These are phyloP conservation scores for Epizoanthus rinbou DNA, from an alignment of 92 coral and sea anemone species.

Conservation along the genomic window DNA sequence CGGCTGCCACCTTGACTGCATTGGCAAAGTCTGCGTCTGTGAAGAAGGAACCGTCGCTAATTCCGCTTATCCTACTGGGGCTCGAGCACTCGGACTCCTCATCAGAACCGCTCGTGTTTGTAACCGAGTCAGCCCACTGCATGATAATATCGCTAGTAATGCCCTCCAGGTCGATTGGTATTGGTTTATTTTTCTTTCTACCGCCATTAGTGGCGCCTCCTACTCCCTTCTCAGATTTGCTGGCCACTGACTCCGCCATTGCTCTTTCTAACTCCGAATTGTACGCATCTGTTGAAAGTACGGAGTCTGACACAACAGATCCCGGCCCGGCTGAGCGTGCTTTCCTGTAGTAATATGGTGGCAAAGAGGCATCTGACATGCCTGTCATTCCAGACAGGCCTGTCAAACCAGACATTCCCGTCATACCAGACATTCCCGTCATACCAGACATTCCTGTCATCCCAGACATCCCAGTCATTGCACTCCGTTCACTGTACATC, in stretches of 20 bases:
- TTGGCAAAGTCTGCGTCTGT: constrained; percentile 98
- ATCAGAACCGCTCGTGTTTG: constrained; percentile 99
- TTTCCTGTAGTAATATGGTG: constrained; percentile 29
- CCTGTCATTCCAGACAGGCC: constrained; percentile 83
- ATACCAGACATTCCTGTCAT: constrained; percentile 82
- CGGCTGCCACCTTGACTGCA: constrained; percentile 97
- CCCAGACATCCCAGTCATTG: constrained; percentile 92
- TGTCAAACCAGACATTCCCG: constrained; percentile 75
- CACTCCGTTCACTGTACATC: constrained; percentile 84
- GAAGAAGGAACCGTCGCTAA: constrained; percentile 97
- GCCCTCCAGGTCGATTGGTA: constrained; percentile 97
- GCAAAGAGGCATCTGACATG: constrained; percentile 47
- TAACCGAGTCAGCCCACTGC: constrained; percentile 99
- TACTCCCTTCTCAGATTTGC: constrained; percentile 67
- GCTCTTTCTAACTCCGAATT: constrained; percentile 53
- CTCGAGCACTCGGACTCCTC: constrained; percentile 96
- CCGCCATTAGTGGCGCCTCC: constrained; percentile 49
- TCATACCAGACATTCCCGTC: constrained; percentile 82
- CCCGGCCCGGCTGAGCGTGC: constrained; percentile 45
- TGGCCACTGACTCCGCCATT: constrained; percentile 61
- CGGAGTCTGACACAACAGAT: constrained; percentile 49
- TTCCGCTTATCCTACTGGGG: constrained; percentile 86
- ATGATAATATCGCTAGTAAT: constrained; percentile 98
- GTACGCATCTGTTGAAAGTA: constrained; percentile 54
- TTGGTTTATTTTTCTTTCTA: constrained; percentile 71